These are phyloP conservation scores for Nasua narica DNA, from an alignment of 2,797 vertebrate species.

Conservation along the genomic window DNA sequence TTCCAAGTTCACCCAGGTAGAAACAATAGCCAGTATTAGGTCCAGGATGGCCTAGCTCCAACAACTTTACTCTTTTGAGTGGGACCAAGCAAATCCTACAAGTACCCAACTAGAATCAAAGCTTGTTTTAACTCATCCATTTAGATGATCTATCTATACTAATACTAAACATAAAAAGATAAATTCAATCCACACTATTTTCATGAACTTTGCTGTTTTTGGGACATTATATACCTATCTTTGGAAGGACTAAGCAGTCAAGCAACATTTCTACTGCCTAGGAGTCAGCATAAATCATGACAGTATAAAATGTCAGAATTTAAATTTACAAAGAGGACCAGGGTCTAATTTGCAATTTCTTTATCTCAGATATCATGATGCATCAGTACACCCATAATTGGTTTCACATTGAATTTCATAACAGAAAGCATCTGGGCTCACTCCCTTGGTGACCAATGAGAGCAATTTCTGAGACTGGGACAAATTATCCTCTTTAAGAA, in stretches of 20 bases:
- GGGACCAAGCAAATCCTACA: background rate
- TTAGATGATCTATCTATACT: background rate
- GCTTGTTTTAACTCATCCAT: background rate
- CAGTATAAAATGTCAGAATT: slow-evolving; percentile 42
- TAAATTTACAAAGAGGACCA: slow-evolving; percentile 29
- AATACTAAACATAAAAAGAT: background rate
- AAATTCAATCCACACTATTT: background rate
- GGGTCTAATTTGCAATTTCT: slow-evolving; percentile 32
- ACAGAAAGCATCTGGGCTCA: slow-evolving; percentile 82
- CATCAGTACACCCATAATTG: slow-evolving; percentile 52
- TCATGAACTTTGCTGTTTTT: background rate
- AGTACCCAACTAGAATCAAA: background rate
- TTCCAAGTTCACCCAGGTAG: background rate
- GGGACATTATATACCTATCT: background rate
- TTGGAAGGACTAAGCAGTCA: background rate
- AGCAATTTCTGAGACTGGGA: slow-evolving; percentile 74
- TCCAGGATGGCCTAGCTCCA: background rate
- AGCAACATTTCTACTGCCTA: background rate
- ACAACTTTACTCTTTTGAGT: background rate
- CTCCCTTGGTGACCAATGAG: slow-evolving; percentile 80
- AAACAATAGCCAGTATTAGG: background rate
- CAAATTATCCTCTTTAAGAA: slow-evolving; percentile 80
- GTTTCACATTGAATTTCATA: slow-evolving; percentile 73
- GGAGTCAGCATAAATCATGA: slow-evolving; percentile 18
- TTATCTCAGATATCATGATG: slow-evolving; percentile 38